phyloP scores from a whole-genome alignment of 1,140 invertebrate species.

The Heliothis virescens region DNA sequence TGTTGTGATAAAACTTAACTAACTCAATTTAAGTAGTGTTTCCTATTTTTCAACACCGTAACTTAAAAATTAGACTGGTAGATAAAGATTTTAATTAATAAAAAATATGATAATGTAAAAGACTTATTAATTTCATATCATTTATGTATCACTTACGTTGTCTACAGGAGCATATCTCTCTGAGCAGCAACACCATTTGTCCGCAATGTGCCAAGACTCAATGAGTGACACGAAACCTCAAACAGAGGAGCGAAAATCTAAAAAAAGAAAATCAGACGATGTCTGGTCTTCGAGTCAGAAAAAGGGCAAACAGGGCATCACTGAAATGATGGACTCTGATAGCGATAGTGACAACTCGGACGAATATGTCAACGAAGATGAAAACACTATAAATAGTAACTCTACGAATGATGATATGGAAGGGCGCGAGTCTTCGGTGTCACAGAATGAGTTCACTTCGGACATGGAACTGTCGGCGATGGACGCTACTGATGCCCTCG shows the following conservation, averaged over 20 bases:
- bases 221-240: conserved; percentile 64
- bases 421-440: conserved; percentile 85
- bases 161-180: conserved; percentile 78
- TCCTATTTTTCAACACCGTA: too few species aligned
- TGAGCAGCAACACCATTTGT: conserved; percentile 83
- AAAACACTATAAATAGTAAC: conserved; percentile 83
- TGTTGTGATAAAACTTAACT: too few species aligned
- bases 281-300: conserved; percentile 73
- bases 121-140: background rate
- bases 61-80: too few species aligned
- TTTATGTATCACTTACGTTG: background rate
- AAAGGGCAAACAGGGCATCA: conserved; percentile 78
- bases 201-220: conserved; percentile 77
- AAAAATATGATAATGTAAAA: too few species aligned
- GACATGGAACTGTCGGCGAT: conserved; percentile 89
- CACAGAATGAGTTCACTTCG: conserved; percentile 87
- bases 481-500: conserved; percentile 87
- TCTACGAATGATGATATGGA: conserved; percentile 84
- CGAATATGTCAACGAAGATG: conserved; percentile 86
- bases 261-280: conserved; percentile 83
- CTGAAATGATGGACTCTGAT: conserved; percentile 87
- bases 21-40: too few species aligned
- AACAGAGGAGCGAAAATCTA: conserved; percentile 74
- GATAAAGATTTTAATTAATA: too few species aligned
- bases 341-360: conserved; percentile 88